Conservation (phyloP, 2,113 vertebrate species). For the Formicarius rufipectus region DNA sequence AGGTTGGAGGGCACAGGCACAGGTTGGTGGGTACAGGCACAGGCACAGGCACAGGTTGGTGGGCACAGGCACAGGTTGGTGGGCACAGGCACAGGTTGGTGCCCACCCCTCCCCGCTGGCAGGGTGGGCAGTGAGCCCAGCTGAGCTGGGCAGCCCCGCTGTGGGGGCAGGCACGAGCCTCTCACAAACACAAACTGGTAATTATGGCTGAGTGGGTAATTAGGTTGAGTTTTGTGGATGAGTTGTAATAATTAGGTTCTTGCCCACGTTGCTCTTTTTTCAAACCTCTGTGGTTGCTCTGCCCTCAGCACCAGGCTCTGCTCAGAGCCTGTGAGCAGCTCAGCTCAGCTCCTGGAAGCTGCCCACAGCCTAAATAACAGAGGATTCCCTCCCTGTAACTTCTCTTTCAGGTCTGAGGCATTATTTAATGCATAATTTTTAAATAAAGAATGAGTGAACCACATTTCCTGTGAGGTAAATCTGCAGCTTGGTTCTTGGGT, state of each 20-base stretch:
- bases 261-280: background rate
- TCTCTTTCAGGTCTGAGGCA: background rate
- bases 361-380: background rate
- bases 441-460: background rate
- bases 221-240: slow-evolving; percentile 12
- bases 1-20: no score
- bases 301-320: background rate
- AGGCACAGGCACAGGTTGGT: no score
- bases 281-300: background rate
- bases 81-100: no score
- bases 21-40: no score
- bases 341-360: background rate
- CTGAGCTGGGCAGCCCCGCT: background rate
- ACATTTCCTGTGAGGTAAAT: background rate
- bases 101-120: no score
- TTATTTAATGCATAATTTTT: background rate
- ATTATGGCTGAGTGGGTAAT: background rate
- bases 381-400: background rate
- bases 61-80: no score
- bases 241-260: background rate
- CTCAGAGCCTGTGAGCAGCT: background rate
- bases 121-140: background rate
- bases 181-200: background rate
- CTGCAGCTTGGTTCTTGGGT: background rate
- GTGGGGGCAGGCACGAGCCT: background rate